Percentiles rank a stretch among this genome's conserved stretches.
Conservation (phyloP, 2,797 vertebrate genomes). For the Oreochromis mossambicus region DNA sequence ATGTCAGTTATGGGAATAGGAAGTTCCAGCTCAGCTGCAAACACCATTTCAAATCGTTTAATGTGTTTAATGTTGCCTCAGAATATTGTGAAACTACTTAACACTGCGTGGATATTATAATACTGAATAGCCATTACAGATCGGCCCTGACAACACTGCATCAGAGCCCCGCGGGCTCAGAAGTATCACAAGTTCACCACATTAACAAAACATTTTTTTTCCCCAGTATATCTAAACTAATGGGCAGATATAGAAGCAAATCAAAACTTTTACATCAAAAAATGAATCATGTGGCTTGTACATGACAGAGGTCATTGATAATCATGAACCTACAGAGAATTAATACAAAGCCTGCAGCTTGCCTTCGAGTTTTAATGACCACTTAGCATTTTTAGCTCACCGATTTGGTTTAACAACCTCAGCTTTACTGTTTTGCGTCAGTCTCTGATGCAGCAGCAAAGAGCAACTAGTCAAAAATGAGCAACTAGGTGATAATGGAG, state of each 20-base stretch:
- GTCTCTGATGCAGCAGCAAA: neutral
- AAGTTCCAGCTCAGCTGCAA: slow-evolving; percentile 1
- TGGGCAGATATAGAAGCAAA: neutral
- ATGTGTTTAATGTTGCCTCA: neutral
- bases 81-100: slow-evolving; percentile 10
- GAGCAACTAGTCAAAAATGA: neutral
- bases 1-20: neutral
- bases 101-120: neutral
- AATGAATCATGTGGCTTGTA: neutral
- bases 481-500: neutral
- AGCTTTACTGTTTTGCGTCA: neutral
- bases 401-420: neutral
- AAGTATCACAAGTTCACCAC: neutral
- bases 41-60: neutral
- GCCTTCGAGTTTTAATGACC: neutral
- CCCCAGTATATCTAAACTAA: neutral
- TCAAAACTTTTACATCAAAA: neutral
- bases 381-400: neutral
- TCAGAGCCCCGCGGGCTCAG: neutral
- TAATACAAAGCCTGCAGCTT: neutral
- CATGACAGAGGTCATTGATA: neutral
- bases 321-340: neutral
- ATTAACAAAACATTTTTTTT: neutral
- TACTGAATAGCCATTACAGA: neutral
- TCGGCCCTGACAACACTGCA: neutral